Evolutionary conservation across 2,113 vertebrate species (phyloP).

Genomic region (Baryphthengus martii): DNA sequence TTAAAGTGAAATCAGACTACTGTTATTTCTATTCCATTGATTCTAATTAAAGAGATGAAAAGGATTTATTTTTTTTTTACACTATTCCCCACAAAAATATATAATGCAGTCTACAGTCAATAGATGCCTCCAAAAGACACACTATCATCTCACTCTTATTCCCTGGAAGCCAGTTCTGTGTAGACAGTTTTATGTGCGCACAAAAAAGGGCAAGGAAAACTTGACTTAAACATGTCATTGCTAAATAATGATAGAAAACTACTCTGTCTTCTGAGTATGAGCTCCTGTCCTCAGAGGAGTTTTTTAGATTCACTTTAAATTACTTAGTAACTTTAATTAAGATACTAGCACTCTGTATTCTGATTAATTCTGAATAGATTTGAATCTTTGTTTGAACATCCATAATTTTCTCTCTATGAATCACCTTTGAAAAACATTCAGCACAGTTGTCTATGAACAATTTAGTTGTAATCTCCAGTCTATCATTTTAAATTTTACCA

Average conservation of each 20-base stretch:
- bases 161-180: background rate
- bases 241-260: background rate
- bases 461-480: background rate
- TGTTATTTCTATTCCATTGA: background rate
- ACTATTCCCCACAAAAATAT: background rate
- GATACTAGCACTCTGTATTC: background rate
- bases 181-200: background rate
- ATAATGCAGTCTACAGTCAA: background rate
- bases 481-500: background rate
- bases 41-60: background rate
- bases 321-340: background rate
- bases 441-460: background rate
- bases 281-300: background rate
- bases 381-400: background rate
- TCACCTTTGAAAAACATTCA: background rate
- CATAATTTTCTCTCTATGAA: background rate
- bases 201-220: background rate
- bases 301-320: background rate
- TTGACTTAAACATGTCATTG: background rate
- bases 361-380: background rate
- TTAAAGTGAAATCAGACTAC: background rate
- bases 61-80: background rate
- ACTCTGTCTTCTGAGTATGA: background rate
- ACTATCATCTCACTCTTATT: background rate
- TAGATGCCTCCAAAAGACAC: background rate